Conservation (phyloP, 2,113 vertebrate species). For the Pterocles gutturalis region DNA sequence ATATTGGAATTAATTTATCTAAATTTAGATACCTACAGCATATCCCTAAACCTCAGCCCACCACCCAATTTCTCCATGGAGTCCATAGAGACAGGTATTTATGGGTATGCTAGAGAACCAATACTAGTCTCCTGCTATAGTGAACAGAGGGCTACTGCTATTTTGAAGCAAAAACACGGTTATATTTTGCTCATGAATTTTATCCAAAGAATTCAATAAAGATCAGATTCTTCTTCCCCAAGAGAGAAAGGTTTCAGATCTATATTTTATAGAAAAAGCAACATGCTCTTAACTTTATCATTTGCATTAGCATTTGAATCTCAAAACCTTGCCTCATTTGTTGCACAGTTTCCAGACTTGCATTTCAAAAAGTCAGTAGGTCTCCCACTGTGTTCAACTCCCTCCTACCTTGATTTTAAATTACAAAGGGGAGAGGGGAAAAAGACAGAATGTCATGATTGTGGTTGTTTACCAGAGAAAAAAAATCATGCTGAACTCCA, state of each 20-base stretch:
- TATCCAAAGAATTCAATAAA: not conserved
- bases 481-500: not conserved
- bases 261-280: not conserved
- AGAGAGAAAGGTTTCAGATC: not conserved
- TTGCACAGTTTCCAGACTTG: constrained; percentile 20
- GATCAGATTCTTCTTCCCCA: not conserved
- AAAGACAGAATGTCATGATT: not conserved
- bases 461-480: not conserved
- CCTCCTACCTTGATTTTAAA: constrained; percentile 34
- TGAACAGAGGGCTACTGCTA: not conserved
- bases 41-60: not conserved
- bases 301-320: constrained; percentile 21
- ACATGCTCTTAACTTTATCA: not conserved
- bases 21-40: not conserved
- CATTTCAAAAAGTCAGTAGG: not conserved
- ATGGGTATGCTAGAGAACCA: not conserved
- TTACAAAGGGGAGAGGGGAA: not conserved
- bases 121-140: not conserved
- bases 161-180: not conserved
- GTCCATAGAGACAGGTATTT: not conserved
- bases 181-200: not conserved
- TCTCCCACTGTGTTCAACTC: not conserved
- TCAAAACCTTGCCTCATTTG: constrained; percentile 32
- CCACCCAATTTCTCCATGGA: not conserved
- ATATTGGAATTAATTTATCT: not conserved